phyloP scores from a whole-genome alignment of 2,888 invertebrate species.

The Nemapogon koenigi region DNA sequence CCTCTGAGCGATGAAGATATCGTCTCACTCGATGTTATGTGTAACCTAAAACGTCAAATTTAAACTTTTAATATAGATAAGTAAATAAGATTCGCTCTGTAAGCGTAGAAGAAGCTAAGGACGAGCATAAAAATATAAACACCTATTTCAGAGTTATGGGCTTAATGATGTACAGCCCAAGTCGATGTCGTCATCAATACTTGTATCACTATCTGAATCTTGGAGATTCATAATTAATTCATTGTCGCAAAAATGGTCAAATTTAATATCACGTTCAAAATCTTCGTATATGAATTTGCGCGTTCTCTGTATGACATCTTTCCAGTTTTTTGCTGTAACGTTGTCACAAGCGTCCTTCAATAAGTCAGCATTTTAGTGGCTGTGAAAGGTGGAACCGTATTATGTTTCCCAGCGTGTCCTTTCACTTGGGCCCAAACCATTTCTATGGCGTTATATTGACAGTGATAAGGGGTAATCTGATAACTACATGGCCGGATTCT shows the following conservation, averaged over 20 bases:
- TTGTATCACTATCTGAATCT: conserved; percentile 1
- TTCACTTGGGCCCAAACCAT: conserved; percentile 16
- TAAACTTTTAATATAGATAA: too few relatives aligned
- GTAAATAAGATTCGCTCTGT: too few relatives aligned
- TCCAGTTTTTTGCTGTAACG: conserved; percentile 5
- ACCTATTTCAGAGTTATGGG: too few relatives aligned
- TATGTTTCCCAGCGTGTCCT: conserved; percentile 13
- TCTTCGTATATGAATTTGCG: neutral
- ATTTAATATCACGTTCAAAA: conserved; percentile 1
- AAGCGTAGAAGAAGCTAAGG: too few relatives aligned
- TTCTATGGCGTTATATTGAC: conserved; percentile 18
- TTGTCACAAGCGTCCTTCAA: conserved; percentile 9
- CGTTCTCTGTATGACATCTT: conserved; percentile 3
- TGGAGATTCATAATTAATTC: conserved; percentile 6
- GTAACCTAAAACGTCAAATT: too few relatives aligned
- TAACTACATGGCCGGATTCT: conserved; percentile 14
- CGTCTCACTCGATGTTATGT: too few relatives aligned
- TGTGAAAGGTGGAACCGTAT: conserved; percentile 7
- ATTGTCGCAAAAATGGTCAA: conserved; percentile 3
- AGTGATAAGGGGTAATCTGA: conserved; percentile 17
- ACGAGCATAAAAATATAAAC: too few relatives aligned
- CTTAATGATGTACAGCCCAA: conserved; percentile 6
- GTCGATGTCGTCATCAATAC: neutral
- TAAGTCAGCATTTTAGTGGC: conserved; percentile 15
- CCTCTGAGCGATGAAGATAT: too few relatives aligned